These are phyloP conservation scores for Callimorpha dominula DNA, from an alignment of 2,888 invertebrate species.

Conservation along the genomic window DNA sequence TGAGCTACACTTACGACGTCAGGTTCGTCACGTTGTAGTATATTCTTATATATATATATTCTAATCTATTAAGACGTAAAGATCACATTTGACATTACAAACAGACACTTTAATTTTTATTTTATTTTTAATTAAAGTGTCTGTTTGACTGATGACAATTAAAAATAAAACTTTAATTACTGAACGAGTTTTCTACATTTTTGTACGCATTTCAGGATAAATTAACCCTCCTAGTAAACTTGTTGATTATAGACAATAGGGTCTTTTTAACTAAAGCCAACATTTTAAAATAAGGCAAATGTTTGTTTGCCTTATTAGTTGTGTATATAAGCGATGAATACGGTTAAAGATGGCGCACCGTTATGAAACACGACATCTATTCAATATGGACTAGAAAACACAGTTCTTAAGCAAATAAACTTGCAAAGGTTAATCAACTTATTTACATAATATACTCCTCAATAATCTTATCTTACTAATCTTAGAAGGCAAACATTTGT, in stretches of 20 bases:
- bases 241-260: too few relatives aligned
- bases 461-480: background rate
- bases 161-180: too few relatives aligned
- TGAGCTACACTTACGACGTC: background rate
- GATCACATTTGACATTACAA: too few relatives aligned
- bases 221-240: too few relatives aligned
- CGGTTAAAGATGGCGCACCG: background rate
- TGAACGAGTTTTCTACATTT: too few relatives aligned
- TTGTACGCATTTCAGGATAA: too few relatives aligned
- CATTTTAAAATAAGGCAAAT: background rate
- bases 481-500: too few relatives aligned
- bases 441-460: background rate
- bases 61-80: too few relatives aligned
- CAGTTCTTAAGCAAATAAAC: background rate
- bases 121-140: too few relatives aligned
- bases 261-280: too few relatives aligned
- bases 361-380: background rate
- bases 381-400: background rate
- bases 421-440: background rate
- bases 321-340: background rate
- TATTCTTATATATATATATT: background rate
- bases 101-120: too few relatives aligned
- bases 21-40: background rate
- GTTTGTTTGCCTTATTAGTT: background rate
- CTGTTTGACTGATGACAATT: too few relatives aligned